Evolutionary conservation across 2,888 invertebrate species (phyloP), one percentile per base, ranked within the genome.

Genomic region (Plebejus melissa): DNA sequence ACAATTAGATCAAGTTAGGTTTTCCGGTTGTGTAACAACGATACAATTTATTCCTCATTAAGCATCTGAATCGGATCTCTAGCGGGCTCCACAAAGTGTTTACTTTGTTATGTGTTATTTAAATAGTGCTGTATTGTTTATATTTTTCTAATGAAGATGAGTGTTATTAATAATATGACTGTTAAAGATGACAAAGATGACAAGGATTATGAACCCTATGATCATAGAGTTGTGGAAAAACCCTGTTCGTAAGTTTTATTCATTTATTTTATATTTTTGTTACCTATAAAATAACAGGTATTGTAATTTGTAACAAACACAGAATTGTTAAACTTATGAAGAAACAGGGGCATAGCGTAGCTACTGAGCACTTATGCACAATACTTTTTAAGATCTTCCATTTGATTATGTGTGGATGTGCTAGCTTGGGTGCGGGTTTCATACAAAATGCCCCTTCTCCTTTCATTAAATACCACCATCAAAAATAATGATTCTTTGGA

Each of bases 241-340:
- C 93, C 94, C 28, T 90, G 86, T 78, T 93, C 93, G 94, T 94
- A 85, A 93, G 93, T 93, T 74, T 78, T 65, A 78, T 79, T 75
- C 6, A 74, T 11, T 4, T 58, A 22, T 58, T n/a, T 28, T 11
- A 65, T 4, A 32, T 65, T 65, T 65, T n/a, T 58, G 6, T 7
- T 4, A 4, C 11, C 4, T 0, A 46, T 11, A 46, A 9, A 54
- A 4, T 54, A 54, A 54, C 54, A 4, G 16, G 0, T 54, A 16
- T 54, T 54, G 1, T 46, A 9, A 54, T 16, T 54, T 54, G 1
- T 46, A 9, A 54, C 54, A 54, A 54, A 54, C 4, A 54, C 54
- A 54, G 4, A 50, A 4, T 54, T 54, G 54, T 54, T 13, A 13
- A 50, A 50, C 2, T 50, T 54, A 54, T 2, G 9, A 11, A 46